Conservation (phyloP, 2,888 invertebrate genomes). For the Acanthosepion lycidas region DNA sequence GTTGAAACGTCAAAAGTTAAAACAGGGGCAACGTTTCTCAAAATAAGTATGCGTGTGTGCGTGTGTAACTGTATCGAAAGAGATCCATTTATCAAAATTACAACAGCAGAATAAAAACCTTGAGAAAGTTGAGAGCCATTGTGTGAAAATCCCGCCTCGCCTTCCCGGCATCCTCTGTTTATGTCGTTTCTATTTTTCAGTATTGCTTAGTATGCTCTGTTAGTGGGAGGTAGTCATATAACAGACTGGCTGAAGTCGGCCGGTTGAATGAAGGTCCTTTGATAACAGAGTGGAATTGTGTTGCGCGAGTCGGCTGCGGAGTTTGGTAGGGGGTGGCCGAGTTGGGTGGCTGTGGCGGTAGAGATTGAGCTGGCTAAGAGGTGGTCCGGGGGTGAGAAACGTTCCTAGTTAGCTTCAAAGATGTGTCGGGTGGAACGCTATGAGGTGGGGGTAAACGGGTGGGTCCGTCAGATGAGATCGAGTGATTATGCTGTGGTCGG, state of each 20-base stretch:
- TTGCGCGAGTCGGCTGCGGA: not conserved
- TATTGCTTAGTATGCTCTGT: no score
- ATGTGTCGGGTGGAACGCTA: not conserved
- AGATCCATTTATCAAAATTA: no score
- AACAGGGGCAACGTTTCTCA: no score
- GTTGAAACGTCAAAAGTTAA: no score
- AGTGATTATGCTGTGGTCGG: slow-evolving; percentile 18
- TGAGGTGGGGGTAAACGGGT: not conserved
- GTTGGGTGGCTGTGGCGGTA: not conserved
- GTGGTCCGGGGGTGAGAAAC: not conserved
- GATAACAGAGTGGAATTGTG: not conserved
- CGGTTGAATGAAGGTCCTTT: not conserved
- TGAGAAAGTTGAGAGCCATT: no score
- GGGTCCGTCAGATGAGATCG: not conserved
- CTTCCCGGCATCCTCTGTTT: no score
- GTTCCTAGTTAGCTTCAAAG: not conserved
- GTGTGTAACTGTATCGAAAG: no score
- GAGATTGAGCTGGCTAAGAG: not conserved
- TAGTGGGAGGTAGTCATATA: not conserved
- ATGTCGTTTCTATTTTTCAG: no score
- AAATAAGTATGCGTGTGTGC: no score
- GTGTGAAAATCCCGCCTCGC: no score
- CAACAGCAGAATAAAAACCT: no score
- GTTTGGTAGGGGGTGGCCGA: not conserved
- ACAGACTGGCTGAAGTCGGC: not conserved